Evolutionary conservation across 2,888 invertebrate species (phyloP).

Genomic region (Sarcophaga carnaria): DNA sequence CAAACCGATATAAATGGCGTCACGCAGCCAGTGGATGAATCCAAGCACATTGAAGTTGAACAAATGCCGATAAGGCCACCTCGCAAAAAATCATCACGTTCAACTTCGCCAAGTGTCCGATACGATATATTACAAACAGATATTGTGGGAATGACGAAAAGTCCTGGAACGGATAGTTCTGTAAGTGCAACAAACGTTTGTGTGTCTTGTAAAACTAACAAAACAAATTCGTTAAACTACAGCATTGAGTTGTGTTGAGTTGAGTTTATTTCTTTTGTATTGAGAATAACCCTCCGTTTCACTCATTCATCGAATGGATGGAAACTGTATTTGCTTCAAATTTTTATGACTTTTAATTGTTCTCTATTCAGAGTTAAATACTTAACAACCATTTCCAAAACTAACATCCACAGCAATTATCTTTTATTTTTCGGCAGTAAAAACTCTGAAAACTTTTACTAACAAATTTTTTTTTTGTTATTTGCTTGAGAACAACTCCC

Average conservation of each 20-base stretch:
- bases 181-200: conserved; percentile 67
- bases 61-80: conserved; percentile 79
- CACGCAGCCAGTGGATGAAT: neutral
- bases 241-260: neutral
- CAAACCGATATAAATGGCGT: conserved; percentile 9
- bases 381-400: conserved; percentile 12
- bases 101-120: conserved; percentile 76
- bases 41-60: conserved; percentile 14
- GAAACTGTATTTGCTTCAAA: conserved; percentile 24
- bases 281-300: neutral
- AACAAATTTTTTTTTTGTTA: neutral
- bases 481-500: too few relatives aligned
- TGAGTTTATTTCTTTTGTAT: neutral
- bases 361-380: neutral
- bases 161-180: conserved; percentile 42
- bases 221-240: neutral
- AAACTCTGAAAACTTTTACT: conserved; percentile 23
- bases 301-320: neutral
- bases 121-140: conserved; percentile 57
- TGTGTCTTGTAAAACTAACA: neutral
- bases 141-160: conserved; percentile 30
- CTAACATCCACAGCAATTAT: conserved; percentile 37
- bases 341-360: conserved; percentile 54
- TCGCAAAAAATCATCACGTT: conserved; percentile 79
- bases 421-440: conserved; percentile 36